These are phyloP conservation scores for Catocala nupta DNA, from an alignment of 2,888 invertebrate species.

Conservation along the genomic window DNA sequence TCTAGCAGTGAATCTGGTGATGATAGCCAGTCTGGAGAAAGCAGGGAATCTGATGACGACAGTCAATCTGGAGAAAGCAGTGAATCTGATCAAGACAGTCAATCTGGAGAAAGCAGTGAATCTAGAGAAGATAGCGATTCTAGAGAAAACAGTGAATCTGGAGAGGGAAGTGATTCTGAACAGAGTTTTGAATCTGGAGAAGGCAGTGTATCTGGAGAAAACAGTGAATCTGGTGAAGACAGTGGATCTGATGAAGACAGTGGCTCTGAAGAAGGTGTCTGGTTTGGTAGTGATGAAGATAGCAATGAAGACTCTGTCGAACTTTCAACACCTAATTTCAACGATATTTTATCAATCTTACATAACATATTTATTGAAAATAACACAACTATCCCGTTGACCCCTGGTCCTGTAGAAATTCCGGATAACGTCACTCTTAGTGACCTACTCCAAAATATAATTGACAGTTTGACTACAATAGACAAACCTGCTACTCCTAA, in stretches of 20 bases:
- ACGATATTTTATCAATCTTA: constrained; percentile 27
- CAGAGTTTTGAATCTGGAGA: not conserved
- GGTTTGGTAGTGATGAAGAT: not conserved
- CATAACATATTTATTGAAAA: constrained; percentile 33
- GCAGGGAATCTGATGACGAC: not conserved
- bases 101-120: not conserved
- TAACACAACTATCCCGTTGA: constrained; percentile 22
- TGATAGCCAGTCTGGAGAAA: not conserved
- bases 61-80: not conserved
- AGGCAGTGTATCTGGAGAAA: not conserved
- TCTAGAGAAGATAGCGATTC: not conserved
- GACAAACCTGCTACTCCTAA: too few relatives aligned
- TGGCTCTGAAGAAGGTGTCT: not conserved
- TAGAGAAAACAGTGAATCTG: not conserved
- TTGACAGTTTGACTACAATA: not conserved
- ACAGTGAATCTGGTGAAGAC: not conserved
- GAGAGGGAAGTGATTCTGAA: not conserved
- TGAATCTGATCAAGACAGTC: not conserved
- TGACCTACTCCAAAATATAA: constrained; percentile 22
- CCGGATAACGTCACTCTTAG: constrained; percentile 9
- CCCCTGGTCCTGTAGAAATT: not conserved
- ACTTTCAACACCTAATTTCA: constrained; percentile 8
- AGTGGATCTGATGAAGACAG: not conserved
- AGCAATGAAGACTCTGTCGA: not conserved
- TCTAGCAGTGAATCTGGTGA: not conserved